A percentile compares a stretch with the other conserved stretches of the same genome.
phyloP scores from a whole-genome alignment of 2,113 vertebrate genomes.

The Tiliqua scincoides region DNA sequence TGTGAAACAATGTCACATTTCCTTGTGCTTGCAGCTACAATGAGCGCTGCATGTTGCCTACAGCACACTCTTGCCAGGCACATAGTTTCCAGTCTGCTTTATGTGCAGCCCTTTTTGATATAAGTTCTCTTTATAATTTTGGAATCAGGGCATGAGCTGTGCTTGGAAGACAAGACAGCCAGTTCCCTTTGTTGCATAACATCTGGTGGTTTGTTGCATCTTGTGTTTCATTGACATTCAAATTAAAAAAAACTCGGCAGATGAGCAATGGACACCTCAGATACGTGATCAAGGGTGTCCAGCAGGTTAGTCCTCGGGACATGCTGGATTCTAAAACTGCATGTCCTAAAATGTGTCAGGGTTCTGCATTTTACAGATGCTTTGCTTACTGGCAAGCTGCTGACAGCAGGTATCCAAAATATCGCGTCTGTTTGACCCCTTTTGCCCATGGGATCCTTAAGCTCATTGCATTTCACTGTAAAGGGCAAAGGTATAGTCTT shows the following conservation, averaged over 20 bases:
- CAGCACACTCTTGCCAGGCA: neutral
- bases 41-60: fast-evolving
- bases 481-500: slow-evolving; percentile 39
- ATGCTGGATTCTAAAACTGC: neutral
- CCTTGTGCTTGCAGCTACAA: slow-evolving; percentile 33
- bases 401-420: slow-evolving; percentile 43
- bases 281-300: slow-evolving; percentile 31
- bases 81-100: neutral
- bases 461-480: slow-evolving; percentile 55
- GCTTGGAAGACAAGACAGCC: slow-evolving; percentile 41
- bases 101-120: neutral
- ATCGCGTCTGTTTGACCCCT: slow-evolving; percentile 51
- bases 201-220: slow-evolving; percentile 33
- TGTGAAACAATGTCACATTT: neutral
- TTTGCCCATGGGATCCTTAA: slow-evolving; percentile 39
- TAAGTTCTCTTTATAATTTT: slow-evolving; percentile 35
- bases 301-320: neutral
- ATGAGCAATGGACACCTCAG: slow-evolving; percentile 12
- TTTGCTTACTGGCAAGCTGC: slow-evolving; percentile 33
- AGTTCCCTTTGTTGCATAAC: slow-evolving; percentile 36
- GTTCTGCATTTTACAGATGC: slow-evolving; percentile 41
- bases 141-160: slow-evolving; percentile 27
- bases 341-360: slow-evolving; percentile 1
- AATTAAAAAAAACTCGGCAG: slow-evolving; percentile 32
- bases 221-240: slow-evolving; percentile 46